A percentile compares a stretch with the other conserved stretches of the same genome.
These are phyloP conservation scores for Gymnobelideus leadbeateri DNA, from an alignment of 2,113 vertebrate genomes.

Conservation along the genomic window DNA sequence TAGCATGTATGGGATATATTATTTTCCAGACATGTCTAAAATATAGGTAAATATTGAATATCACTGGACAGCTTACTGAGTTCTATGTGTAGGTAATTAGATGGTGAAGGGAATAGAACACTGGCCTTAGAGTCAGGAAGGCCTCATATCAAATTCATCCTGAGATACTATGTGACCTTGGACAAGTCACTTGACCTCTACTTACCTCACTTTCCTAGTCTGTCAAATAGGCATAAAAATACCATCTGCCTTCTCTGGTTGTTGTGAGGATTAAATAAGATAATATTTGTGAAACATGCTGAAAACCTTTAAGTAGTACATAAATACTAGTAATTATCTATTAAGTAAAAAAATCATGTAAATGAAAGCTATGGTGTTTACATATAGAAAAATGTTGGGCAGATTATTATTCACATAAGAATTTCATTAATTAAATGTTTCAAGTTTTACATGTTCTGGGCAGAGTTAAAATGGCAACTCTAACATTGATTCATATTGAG, in stretches of 20 bases:
- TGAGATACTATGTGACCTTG: not conserved
- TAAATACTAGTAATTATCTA: not conserved
- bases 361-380: not conserved
- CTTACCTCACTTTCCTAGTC: not conserved
- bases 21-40: not conserved
- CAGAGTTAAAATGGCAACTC: not conserved
- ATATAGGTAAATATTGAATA: not conserved
- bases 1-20: not conserved
- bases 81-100: not conserved
- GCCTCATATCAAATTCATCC: not conserved
- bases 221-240: not conserved
- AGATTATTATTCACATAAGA: conserved; percentile 13
- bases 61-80: not conserved
- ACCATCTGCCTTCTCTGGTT: not conserved
- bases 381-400: conserved; percentile 1
- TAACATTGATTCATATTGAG: conserved; percentile 12
- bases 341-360: not conserved
- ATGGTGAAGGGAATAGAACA: not conserved
- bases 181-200: not conserved
- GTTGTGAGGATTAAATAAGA: not conserved
- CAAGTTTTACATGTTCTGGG: conserved; percentile 3
- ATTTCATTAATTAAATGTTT: conserved; percentile 7
- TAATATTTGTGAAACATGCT: not conserved
- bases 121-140: not conserved
- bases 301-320: not conserved